These are phyloP conservation scores for Panagrolaimus sp. DNA, from an alignment of 1,140 invertebrate genomes.

Conservation along the genomic window DNA sequence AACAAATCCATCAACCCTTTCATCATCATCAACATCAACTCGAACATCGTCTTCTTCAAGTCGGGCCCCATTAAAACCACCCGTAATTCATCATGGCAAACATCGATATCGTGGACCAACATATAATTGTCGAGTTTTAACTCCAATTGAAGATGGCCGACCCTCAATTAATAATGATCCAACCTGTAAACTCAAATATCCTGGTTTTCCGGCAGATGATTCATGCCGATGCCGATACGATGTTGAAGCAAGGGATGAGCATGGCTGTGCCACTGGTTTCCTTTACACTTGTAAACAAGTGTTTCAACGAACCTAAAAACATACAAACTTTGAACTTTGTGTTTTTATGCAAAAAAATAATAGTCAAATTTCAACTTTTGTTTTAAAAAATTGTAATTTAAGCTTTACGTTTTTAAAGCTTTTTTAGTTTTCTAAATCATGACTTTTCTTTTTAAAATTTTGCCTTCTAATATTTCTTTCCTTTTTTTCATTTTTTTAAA, in stretches of 20 bases:
- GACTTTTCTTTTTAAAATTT: too few species aligned
- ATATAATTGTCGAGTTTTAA: constrained; percentile 48
- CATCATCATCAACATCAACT: background rate
- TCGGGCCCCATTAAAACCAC: background rate
- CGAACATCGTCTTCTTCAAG: background rate
- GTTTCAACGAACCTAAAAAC: too few species aligned
- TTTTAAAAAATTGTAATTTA: too few species aligned
- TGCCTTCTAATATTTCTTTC: too few species aligned
- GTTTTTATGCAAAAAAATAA: too few species aligned
- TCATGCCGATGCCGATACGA: constrained; percentile 49
- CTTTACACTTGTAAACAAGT: constrained; percentile 44
- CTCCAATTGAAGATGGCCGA: constrained; percentile 37
- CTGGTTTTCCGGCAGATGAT: constrained; percentile 43
- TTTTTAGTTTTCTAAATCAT: too few species aligned
- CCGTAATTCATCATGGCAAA: background rate
- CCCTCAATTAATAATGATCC: constrained; percentile 32
- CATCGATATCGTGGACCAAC: constrained; percentile 30
- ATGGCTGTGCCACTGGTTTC: constrained; percentile 52
- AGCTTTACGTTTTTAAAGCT: too few species aligned
- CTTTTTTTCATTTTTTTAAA: too few species aligned
- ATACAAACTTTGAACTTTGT: too few species aligned
- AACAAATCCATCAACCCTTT: too few species aligned
- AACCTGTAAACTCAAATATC: constrained; percentile 38
- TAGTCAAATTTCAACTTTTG: too few species aligned
- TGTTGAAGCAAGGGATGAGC: constrained; percentile 48